These are phyloP conservation scores for Trialeurodes vaporariorum DNA, from an alignment of 1,140 invertebrate species.

Conservation along the genomic window DNA sequence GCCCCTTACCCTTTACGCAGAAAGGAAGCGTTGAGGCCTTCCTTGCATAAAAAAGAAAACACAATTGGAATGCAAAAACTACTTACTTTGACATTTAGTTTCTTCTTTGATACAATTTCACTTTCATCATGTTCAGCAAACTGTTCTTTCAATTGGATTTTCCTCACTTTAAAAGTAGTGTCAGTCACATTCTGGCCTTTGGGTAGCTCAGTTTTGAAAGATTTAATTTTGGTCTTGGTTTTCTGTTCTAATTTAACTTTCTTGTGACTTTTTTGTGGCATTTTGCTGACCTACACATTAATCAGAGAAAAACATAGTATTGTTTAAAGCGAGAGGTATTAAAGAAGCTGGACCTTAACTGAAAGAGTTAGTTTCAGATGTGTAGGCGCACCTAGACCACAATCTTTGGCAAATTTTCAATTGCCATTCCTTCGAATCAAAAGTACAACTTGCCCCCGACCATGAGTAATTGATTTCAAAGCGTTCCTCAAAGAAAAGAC, in stretches of 20 bases:
- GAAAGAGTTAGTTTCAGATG: no score
- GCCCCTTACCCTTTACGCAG: no score
- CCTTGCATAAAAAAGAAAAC: conserved; percentile 8
- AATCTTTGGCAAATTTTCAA: no score
- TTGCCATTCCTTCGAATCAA: no score
- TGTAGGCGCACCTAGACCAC: no score
- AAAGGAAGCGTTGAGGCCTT: conserved; percentile 1
- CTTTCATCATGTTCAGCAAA: conserved; percentile 46
- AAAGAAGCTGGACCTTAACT: no score
- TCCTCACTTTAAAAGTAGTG: conserved; percentile 75
- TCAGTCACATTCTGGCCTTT: conserved; percentile 76
- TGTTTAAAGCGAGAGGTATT: no score
- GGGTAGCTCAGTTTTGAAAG: conserved; percentile 47
- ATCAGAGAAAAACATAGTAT: no score
- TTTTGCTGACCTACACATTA: no score
- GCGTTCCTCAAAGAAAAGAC: no score
- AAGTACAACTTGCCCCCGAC: no score
- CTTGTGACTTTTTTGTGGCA: conserved; percentile 25
- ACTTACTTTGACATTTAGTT: conserved; percentile 54
- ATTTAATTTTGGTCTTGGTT: conserved; percentile 63
- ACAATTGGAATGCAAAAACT: conserved; percentile 11
- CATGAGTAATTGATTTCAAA: no score
- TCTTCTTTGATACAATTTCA: conserved; percentile 53
- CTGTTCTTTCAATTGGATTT: conserved; percentile 68
- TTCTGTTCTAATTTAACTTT: conserved; percentile 63